These are phyloP conservation scores for Kryptolebias ocellatus DNA, from an alignment of 2,797 vertebrate genomes.

Conservation along the genomic window DNA sequence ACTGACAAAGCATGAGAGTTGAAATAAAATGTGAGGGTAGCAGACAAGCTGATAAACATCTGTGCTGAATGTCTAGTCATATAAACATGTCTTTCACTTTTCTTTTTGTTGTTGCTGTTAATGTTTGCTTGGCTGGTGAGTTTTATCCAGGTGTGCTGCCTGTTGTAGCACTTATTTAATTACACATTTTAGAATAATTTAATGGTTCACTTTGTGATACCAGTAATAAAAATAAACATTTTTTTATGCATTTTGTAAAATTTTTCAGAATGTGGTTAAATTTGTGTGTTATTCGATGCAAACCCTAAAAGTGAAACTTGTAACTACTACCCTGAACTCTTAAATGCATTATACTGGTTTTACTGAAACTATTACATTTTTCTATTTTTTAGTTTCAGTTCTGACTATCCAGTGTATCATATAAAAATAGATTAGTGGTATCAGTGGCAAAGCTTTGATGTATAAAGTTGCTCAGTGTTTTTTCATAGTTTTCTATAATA, in stretches of 20 bases:
- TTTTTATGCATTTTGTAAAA: neutral
- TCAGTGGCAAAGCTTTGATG: no score
- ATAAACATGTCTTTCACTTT: neutral
- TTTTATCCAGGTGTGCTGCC: neutral
- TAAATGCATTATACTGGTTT: no score
- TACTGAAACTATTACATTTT: no score
- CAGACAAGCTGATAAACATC: neutral
- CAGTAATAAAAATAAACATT: neutral
- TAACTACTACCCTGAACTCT: no score
- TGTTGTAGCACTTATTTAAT: no score
- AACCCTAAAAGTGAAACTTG: no score
- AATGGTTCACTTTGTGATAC: neutral
- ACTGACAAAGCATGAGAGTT: neutral
- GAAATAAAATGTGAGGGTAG: conserved; percentile 1
- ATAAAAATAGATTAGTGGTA: no score
- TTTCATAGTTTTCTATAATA: neutral
- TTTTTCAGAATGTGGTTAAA: neutral
- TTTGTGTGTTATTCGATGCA: neutral
- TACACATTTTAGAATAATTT: no score
- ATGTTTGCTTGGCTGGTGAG: neutral
- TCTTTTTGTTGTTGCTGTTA: neutral
- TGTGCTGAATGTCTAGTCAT: neutral
- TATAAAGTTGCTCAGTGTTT: no score
- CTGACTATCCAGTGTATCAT: no score
- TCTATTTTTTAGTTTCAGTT: no score